Percentiles rank a stretch among this genome's conserved stretches.
Evolutionary conservation across 2,888 invertebrate species (phyloP).

Genomic region (Tetropium fuscum): DNA sequence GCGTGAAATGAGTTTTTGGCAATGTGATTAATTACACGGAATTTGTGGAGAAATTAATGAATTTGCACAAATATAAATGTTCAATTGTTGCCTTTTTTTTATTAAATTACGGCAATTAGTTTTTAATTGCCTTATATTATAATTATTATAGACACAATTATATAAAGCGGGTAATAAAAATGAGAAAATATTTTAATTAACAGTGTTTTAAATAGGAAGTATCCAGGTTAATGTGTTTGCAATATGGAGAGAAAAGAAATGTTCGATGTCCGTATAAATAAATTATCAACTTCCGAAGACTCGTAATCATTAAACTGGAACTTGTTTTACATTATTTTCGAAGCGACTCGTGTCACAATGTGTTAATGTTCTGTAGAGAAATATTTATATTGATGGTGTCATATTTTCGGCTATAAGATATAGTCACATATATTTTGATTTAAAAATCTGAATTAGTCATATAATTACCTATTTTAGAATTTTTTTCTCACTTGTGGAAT

Average conservation of each 20-base stretch:
- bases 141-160: neutral
- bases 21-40: conserved; percentile 13
- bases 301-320: too few relatives aligned
- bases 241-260: neutral
- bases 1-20: conserved; percentile 21
- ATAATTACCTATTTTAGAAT: too few relatives aligned
- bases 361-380: too few relatives aligned
- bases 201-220: neutral
- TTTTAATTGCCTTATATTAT: neutral
- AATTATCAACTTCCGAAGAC: too few relatives aligned
- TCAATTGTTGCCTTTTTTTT: neutral
- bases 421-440: too few relatives aligned
- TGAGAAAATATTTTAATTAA: neutral
- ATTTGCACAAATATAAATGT: neutral
- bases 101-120: neutral
- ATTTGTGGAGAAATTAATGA: conserved; percentile 3
- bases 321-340: too few relatives aligned
- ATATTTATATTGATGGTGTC: too few relatives aligned
- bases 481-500: too few relatives aligned
- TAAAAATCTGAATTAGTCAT: too few relatives aligned
- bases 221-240: conserved; percentile 9
- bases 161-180: neutral
- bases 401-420: too few relatives aligned
- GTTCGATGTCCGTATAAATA: too few relatives aligned
- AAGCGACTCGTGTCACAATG: too few relatives aligned